Conservation (phyloP, 2,113 vertebrate species). For the Pardalotus punctatus region DNA sequence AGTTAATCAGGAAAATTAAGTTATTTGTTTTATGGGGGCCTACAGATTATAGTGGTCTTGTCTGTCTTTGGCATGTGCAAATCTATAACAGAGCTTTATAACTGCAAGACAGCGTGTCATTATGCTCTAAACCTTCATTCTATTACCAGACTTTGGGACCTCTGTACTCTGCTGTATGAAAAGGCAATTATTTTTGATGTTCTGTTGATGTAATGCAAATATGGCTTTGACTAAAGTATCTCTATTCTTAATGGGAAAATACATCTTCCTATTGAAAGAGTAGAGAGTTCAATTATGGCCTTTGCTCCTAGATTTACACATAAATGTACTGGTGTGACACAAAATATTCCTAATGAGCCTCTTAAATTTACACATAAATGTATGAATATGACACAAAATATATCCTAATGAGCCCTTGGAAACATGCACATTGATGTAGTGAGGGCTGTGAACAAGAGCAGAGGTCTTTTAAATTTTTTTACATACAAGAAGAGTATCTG, state of each 20-base stretch:
- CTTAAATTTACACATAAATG: neutral
- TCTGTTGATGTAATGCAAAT: neutral
- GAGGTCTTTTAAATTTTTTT: neutral
- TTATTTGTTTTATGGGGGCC: neutral
- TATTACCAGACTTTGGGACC: neutral
- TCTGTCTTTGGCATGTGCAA: neutral
- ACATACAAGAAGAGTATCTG: neutral
- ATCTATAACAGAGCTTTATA: neutral
- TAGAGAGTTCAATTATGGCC: neutral
- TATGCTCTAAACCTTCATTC: neutral
- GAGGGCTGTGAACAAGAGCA: neutral
- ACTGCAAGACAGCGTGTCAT: neutral
- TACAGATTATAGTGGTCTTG: neutral
- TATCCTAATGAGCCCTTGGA: neutral
- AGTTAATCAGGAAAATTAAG: neutral
- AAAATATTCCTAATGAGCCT: neutral
- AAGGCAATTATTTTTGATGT: neutral
- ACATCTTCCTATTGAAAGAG: neutral
- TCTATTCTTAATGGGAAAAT: neutral
- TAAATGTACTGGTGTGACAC: neutral
- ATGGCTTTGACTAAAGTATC: neutral
- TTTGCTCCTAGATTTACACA: neutral
- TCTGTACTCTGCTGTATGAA: neutral
- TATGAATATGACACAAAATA: neutral
- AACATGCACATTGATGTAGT: neutral